phyloP scores from a whole-genome alignment of 1,140 invertebrate species.

The Lepidostoma basale region DNA sequence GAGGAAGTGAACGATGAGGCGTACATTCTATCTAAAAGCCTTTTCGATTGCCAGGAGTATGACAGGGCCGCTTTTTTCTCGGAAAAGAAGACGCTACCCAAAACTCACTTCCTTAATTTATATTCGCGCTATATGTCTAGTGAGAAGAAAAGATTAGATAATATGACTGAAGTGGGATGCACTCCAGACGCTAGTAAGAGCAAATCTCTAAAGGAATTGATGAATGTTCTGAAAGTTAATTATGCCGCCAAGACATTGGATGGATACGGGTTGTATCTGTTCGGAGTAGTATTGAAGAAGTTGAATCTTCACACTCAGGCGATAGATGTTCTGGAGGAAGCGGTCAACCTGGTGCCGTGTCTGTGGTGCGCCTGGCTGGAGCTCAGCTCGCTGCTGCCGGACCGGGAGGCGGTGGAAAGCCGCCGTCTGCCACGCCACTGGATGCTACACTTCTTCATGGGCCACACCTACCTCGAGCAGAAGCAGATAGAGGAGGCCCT shows the following conservation, averaged over 20 bases:
- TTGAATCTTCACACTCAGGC: constrained; percentile 79
- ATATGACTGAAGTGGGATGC: constrained; percentile 78
- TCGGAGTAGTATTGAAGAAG: constrained; percentile 90
- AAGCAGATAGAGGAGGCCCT: constrained; percentile 90
- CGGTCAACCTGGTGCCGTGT: constrained; percentile 78
- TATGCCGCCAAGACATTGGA: constrained; percentile 73
- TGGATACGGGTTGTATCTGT: constrained; percentile 88
- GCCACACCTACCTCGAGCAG: constrained; percentile 88
- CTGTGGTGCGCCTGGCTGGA: constrained; percentile 95
- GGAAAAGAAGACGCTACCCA: constrained; percentile 69
- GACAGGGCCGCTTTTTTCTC: constrained; percentile 87
- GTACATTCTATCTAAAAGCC: constrained; percentile 84
- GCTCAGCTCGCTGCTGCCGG: constrained; percentile 82
- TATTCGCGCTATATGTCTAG: constrained; percentile 74
- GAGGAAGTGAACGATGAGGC: constrained; percentile 69
- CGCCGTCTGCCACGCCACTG: constrained; percentile 85
- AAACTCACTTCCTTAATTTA: constrained; percentile 55
- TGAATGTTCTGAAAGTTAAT: constrained; percentile 64
- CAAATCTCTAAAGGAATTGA: constrained; percentile 62
- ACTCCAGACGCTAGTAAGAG: constrained; percentile 69
- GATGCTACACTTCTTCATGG: constrained; percentile 94
- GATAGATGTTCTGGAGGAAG: constrained; percentile 77
- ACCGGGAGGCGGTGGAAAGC: constrained; percentile 73
- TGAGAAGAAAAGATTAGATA: constrained; percentile 87
- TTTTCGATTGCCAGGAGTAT: constrained; percentile 93